These are phyloP conservation scores for Chironomus riparius DNA, from an alignment of 2,888 invertebrate species.

Conservation along the genomic window DNA sequence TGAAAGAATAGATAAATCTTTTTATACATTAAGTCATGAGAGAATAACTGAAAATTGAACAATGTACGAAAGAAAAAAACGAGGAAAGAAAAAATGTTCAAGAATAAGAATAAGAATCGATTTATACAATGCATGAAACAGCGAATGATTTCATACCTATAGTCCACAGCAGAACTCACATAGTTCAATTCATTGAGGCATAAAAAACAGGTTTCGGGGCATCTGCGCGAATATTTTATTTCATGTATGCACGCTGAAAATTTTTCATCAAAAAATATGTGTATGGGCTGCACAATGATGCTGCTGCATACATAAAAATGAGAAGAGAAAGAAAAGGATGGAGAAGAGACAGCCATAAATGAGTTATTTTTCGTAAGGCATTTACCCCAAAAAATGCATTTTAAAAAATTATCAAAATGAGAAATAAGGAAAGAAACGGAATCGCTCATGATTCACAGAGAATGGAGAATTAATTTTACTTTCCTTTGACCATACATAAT, in stretches of 20 bases:
- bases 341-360: neutral
- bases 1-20: no score
- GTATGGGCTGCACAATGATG: no score
- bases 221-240: neutral
- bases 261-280: neutral
- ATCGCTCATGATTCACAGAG: no score
- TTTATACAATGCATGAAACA: neutral
- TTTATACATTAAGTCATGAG: no score
- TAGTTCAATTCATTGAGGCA: neutral
- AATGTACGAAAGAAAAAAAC: no score
- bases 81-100: no score
- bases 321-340: no score
- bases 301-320: no score
- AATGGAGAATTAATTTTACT: slow-evolving; percentile 14
- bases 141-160: neutral
- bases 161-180: neutral
- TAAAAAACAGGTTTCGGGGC: neutral
- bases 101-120: no score
- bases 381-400: neutral
- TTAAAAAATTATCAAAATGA: neutral
- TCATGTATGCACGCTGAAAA: neutral
- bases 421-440: no score
- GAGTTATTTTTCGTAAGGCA: neutral
- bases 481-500: slow-evolving; percentile 16
- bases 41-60: no score